A percentile compares a stretch with the other conserved stretches of the same genome.
Conservation (phyloP, 2,113 vertebrate species). For the Neodon shergylaensis region DNA sequence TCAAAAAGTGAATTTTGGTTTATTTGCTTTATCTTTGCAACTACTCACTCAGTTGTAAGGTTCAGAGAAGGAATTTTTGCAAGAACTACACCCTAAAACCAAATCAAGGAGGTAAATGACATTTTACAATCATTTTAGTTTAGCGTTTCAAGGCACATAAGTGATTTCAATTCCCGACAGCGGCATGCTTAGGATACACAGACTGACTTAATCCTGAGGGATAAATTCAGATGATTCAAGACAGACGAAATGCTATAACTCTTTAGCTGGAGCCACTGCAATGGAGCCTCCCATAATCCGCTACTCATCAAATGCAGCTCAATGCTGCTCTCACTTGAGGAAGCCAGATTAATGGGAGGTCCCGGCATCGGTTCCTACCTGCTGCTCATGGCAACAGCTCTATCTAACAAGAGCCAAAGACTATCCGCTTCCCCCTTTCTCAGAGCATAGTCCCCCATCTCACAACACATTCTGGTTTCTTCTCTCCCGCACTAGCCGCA, state of each 20-base stretch:
- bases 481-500: not conserved
- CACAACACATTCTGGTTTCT: not conserved
- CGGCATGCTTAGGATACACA: not conserved
- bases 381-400: not conserved
- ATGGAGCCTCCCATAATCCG: not conserved
- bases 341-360: not conserved
- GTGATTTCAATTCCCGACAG: not conserved
- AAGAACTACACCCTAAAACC: conserved; percentile 19
- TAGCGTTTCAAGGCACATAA: conserved; percentile 22
- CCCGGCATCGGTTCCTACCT: not conserved
- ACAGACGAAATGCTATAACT: not conserved
- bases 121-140: conserved; percentile 39
- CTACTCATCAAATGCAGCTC: not conserved
- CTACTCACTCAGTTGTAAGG: not conserved
- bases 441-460: not conserved
- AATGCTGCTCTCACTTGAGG: not conserved
- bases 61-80: not conserved
- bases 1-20: not conserved
- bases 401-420: not conserved
- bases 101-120: not conserved
- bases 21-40: not conserved
- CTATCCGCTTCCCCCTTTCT: conserved; percentile 21
- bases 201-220: not conserved
- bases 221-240: not conserved
- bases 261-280: not conserved